Conservation (phyloP, 2,113 vertebrate species). For the Coreoperca whiteheadi region DNA sequence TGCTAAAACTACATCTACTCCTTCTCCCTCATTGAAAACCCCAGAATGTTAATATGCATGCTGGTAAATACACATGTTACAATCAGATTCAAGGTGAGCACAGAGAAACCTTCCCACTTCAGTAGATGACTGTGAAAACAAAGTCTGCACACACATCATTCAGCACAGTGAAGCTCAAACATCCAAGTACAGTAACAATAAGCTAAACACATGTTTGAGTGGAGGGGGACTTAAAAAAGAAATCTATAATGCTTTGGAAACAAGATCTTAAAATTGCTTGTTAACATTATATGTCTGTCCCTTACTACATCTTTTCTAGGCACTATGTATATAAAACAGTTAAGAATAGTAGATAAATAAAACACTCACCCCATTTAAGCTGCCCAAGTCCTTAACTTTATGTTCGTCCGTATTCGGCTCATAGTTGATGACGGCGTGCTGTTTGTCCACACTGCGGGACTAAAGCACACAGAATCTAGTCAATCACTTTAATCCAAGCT, state of each 20-base stretch:
- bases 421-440: constrained; percentile 97
- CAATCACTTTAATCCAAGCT: constrained; percentile 46
- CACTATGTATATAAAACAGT: background rate
- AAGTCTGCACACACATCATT: background rate
- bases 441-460: constrained; percentile 98
- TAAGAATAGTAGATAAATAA: background rate
- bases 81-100: background rate
- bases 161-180: background rate
- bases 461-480: constrained; percentile 76
- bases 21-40: no score
- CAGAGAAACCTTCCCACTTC: background rate
- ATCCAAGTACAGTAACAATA: background rate
- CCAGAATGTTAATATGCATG: no score
- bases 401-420: constrained; percentile 93
- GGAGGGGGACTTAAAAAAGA: background rate
- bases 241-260: no score
- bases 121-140: background rate
- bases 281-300: background rate
- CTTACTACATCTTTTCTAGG: background rate
- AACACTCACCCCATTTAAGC: constrained; percentile 93
- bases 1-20: no score
- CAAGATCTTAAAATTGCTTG: no score
- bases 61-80: background rate
- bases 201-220: background rate
- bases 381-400: constrained; percentile 96